Conservation (phyloP, 2,888 invertebrate species). For the Xestia c-nigrum region DNA sequence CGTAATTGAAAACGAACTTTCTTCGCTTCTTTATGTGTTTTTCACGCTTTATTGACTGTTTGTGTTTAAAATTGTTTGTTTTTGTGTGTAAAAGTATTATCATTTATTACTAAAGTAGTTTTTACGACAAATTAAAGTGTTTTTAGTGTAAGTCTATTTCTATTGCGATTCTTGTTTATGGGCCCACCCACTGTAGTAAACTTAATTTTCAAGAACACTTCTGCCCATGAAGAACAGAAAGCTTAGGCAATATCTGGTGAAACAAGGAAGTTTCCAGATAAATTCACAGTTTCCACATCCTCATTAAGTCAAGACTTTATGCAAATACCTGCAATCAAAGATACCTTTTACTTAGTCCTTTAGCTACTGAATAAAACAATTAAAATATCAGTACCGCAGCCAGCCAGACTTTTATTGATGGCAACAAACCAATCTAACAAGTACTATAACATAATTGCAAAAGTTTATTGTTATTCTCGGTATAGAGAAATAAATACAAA, state of each 20-base stretch:
- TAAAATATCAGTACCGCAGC: slow-evolving; percentile 42
- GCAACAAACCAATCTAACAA: slow-evolving; percentile 60
- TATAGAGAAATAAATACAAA: slow-evolving; percentile 80
- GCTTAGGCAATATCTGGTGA: neutral
- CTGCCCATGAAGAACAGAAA: neutral
- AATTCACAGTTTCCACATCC: neutral
- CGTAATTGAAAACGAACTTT: slow-evolving; percentile 75
- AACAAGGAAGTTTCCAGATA: neutral
- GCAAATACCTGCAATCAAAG: slow-evolving; percentile 3
- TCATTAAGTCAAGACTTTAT: neutral
- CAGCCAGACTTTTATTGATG: slow-evolving; percentile 55
- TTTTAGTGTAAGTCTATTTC: slow-evolving; percentile 14
- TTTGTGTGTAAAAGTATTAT: neutral
- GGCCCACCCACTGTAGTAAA: neutral
- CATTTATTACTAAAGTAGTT: neutral
- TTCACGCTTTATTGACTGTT: slow-evolving; percentile 23
- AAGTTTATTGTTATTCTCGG: slow-evolving; percentile 78
- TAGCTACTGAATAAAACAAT: slow-evolving; percentile 60
- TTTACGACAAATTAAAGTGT: slow-evolving; percentile 12
- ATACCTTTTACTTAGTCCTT: slow-evolving; percentile 5
- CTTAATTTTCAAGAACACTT: neutral
- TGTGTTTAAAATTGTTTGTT: slow-evolving; percentile 36
- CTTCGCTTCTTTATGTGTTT: slow-evolving; percentile 59
- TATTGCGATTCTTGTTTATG: slow-evolving; percentile 1
- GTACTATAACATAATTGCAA: slow-evolving; percentile 79